Conservation (phyloP, 2,113 vertebrate genomes). For the Madoqua kirkii region DNA sequence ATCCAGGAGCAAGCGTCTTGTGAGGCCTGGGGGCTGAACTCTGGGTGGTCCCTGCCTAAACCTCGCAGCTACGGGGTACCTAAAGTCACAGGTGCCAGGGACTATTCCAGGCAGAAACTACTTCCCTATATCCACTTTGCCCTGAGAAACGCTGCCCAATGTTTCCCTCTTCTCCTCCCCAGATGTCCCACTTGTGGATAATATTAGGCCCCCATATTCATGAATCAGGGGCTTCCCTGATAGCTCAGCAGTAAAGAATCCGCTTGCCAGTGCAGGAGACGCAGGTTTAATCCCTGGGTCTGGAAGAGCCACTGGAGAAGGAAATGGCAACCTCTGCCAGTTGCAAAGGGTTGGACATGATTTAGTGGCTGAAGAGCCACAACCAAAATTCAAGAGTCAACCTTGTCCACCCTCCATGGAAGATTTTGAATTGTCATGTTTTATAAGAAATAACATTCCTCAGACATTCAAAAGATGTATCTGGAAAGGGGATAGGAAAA, state of each 20-base stretch:
- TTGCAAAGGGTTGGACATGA: not conserved
- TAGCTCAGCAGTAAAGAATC: not conserved
- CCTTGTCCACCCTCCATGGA: rapidly evolving
- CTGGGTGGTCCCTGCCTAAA: not conserved
- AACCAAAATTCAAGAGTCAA: not conserved
- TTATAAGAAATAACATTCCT: not conserved
- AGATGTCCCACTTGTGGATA: too few relatives aligned
- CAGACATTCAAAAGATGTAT: not conserved
- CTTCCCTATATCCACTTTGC: not conserved
- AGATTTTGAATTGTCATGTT: not conserved
- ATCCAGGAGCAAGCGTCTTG: not conserved
- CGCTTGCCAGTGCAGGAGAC: not conserved
- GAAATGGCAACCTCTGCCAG: not conserved
- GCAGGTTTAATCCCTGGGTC: not conserved
- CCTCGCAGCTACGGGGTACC: rapidly evolving
- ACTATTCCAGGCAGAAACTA: not conserved
- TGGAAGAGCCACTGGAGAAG: not conserved
- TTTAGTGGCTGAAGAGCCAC: not conserved
- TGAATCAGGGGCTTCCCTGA: not conserved
- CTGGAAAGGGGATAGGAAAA: not conserved
- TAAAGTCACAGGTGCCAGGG: not conserved
- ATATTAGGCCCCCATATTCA: not conserved
- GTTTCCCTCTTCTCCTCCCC: not conserved
- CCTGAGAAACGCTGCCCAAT: not conserved
- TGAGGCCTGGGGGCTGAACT: rapidly evolving